Evolutionary conservation across 2,888 invertebrate species (phyloP).

Genomic region (Rhagonycha fulva): DNA sequence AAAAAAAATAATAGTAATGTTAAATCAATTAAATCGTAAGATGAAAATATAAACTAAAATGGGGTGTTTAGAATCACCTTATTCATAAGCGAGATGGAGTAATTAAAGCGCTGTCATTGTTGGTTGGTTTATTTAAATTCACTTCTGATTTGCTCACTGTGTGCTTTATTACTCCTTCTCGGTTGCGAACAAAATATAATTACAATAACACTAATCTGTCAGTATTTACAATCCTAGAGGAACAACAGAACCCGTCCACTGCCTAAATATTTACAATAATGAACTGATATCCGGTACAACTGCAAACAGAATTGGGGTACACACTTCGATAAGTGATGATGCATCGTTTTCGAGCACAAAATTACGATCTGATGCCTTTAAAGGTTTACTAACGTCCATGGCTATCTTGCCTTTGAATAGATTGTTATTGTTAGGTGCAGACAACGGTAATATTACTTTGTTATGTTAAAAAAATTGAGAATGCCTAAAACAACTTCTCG

Average conservation of each 20-base stretch:
- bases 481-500: neutral
- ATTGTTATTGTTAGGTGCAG: constrained; percentile 87
- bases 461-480: constrained; percentile 65
- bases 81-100: neutral
- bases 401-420: constrained; percentile 88
- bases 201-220: neutral
- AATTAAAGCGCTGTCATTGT: neutral
- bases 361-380: constrained; percentile 86
- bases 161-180: neutral
- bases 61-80: too few relatives aligned
- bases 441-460: constrained; percentile 84
- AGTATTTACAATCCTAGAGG: constrained; percentile 64
- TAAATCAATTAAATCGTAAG: too few relatives aligned
- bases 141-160: neutral
- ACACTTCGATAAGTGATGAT: constrained; percentile 71
- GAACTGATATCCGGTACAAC: constrained; percentile 91
- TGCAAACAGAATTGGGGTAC: constrained; percentile 89
- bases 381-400: constrained; percentile 90
- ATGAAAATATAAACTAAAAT: too few relatives aligned
- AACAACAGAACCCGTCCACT: constrained; percentile 90
- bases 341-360: constrained; percentile 83
- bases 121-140: neutral
- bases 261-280: constrained; percentile 76
- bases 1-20: too few relatives aligned
- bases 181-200: neutral